phyloP scores from a whole-genome alignment of 1,140 invertebrate species.

The Calliopsis andreniformis region DNA sequence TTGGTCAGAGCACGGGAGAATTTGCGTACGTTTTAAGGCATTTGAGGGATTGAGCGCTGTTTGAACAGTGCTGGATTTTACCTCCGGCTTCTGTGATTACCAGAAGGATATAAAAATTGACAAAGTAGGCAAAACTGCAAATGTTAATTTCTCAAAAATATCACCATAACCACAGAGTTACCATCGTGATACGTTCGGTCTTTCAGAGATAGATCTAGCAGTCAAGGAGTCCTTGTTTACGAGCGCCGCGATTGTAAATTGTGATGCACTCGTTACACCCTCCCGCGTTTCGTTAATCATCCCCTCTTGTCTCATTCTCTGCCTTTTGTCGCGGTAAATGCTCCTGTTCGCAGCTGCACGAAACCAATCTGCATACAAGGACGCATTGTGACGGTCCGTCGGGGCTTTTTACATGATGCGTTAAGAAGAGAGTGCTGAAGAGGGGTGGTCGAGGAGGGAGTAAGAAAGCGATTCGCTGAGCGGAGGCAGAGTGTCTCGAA shows the following conservation, averaged over 20 bases:
- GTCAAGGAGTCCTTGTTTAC: not conserved
- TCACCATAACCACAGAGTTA: slow-evolving; percentile 23
- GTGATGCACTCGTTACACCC: not conserved
- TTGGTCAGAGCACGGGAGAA: not conserved
- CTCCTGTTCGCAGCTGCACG: not conserved
- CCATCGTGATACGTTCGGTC: not conserved
- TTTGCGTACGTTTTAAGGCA: not conserved
- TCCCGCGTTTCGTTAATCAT: slow-evolving; percentile 18
- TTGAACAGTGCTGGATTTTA: no score
- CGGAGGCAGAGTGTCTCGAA: slow-evolving; percentile 48
- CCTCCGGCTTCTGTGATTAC: no score
- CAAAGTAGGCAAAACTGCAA: no score
- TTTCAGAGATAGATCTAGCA: not conserved
- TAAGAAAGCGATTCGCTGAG: slow-evolving; percentile 6
- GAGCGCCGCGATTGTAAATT: slow-evolving; percentile 3
- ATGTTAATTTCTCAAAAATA: no score
- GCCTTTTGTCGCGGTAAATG: slow-evolving; percentile 12
- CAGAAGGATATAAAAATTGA: no score
- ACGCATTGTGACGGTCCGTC: slow-evolving; percentile 18
- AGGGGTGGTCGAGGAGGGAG: not conserved
- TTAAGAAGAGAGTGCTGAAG: slow-evolving; percentile 12
- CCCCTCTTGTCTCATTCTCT: slow-evolving; percentile 6
- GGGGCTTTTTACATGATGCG: slow-evolving; percentile 32
- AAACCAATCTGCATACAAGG: slow-evolving; percentile 33
- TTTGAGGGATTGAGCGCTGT: no score